These are phyloP conservation scores for Thalassarche chlororhynchos DNA, from an alignment of 2,113 vertebrate genomes.

Conservation along the genomic window DNA sequence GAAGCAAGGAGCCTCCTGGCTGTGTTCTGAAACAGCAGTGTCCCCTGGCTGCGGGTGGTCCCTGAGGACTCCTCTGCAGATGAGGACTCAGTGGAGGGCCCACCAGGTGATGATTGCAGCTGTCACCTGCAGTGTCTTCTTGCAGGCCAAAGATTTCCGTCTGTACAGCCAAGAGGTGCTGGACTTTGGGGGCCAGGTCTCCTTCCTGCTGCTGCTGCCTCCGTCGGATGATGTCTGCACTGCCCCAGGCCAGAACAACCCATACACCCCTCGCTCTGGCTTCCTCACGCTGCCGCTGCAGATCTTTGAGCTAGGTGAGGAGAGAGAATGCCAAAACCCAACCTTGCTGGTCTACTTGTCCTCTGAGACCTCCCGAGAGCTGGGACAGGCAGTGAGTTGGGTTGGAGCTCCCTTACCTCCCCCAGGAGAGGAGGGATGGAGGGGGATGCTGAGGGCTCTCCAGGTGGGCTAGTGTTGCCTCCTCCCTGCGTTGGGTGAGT, in stretches of 20 bases:
- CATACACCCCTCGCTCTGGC: constrained; percentile 83
- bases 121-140: background rate
- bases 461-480: background rate
- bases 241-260: constrained; percentile 88
- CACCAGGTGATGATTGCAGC: background rate
- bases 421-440: background rate
- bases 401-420: background rate
- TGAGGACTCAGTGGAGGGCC: background rate
- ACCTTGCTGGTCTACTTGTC: background rate
- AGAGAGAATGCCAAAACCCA: background rate
- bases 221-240: constrained; percentile 89
- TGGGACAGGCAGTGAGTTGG: background rate
- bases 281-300: constrained; percentile 89
- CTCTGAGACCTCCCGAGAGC: background rate
- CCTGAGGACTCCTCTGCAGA: background rate
- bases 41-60: background rate
- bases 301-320: constrained; percentile 90
- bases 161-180: constrained; percentile 90
- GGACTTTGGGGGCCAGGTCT: constrained; percentile 88
- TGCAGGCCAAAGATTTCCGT: constrained; percentile 88
- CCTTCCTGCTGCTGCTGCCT: constrained; percentile 88
- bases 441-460: background rate
- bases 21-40: background rate
- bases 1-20: background rate
- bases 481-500: background rate